Evolutionary conservation across 2,113 vertebrate species (phyloP).

Genomic region (Python bivittatus): DNA sequence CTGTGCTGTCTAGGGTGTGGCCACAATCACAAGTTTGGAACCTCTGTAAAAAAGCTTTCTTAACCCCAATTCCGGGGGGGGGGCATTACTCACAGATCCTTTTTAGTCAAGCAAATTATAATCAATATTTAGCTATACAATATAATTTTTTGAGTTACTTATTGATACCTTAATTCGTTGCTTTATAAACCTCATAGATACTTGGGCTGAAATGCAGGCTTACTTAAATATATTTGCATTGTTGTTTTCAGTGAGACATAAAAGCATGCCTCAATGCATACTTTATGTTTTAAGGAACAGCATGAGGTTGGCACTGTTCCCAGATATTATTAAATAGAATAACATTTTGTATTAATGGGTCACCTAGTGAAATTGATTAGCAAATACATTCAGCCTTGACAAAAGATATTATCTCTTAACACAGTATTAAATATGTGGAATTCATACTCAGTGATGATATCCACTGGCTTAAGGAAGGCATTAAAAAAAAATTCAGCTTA

Average conservation of each 20-base stretch:
- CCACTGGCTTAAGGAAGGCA: not conserved
- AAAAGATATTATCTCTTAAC: not conserved
- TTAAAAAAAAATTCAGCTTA: not conserved
- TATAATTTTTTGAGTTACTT: not conserved
- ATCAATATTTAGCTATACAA: not conserved
- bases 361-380: not conserved
- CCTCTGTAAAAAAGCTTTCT: fast-evolving
- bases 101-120: not conserved
- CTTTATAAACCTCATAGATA: fast-evolving
- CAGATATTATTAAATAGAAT: not conserved
- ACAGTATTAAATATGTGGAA: not conserved
- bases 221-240: not conserved
- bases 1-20: not conserved
- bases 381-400: not conserved
- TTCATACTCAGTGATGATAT: not conserved
- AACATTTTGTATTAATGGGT: not conserved
- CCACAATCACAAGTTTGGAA: not conserved
- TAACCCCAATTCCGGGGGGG: not conserved
- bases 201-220: fast-evolving
- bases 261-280: not conserved
- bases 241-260: not conserved
- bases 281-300: fast-evolving
- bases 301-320: not conserved
- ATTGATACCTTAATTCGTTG: fast-evolving
- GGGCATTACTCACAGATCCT: fast-evolving